Conservation (phyloP, 2,888 invertebrate species). For the Salpingus planirostris region DNA sequence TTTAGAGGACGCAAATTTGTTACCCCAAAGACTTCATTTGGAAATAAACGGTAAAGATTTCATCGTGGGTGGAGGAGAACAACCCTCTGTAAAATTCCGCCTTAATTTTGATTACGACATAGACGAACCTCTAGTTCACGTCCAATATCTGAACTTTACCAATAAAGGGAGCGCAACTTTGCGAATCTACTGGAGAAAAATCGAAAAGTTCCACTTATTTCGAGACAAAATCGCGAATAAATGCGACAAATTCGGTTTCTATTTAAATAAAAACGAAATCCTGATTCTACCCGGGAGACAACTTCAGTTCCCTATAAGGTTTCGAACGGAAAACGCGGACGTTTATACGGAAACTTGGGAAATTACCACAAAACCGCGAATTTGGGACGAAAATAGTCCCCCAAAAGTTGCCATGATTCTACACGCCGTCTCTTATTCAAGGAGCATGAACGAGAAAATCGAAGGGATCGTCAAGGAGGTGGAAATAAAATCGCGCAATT, state of each 20-base stretch:
- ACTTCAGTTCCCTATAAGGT: conserved; percentile 5
- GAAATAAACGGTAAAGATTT: not conserved
- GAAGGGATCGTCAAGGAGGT: conserved; percentile 2
- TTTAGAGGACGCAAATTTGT: no score
- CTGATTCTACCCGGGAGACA: conserved; percentile 3
- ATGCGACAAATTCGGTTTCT: conserved; percentile 4
- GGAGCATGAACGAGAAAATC: conserved; percentile 1
- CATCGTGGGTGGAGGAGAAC: not conserved
- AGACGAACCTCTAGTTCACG: not conserved
- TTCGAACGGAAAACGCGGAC: conserved; percentile 2
- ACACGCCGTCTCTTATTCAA: conserved; percentile 4
- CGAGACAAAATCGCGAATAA: conserved; percentile 1
- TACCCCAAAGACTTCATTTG: not conserved
- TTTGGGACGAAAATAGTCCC: conserved; percentile 4
- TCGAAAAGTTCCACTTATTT: conserved; percentile 5
- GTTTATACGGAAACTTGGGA: conserved; percentile 6
- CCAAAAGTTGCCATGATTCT: conserved; percentile 2
- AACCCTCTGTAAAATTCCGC: conserved; percentile 1
- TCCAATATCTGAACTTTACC: conserved; percentile 3
- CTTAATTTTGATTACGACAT: conserved; percentile 5
- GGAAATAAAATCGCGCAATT: conserved; percentile 3
- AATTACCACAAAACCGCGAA: conserved; percentile 1
- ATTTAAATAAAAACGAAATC: conserved; percentile 6
- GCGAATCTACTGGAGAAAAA: conserved; percentile 5
- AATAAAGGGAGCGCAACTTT: conserved; percentile 3